Evolutionary conservation across 2,113 vertebrate genomes (phyloP), one percentile per base, ranked within the genome.

Genomic region (Physeter macrocephalus): DNA sequence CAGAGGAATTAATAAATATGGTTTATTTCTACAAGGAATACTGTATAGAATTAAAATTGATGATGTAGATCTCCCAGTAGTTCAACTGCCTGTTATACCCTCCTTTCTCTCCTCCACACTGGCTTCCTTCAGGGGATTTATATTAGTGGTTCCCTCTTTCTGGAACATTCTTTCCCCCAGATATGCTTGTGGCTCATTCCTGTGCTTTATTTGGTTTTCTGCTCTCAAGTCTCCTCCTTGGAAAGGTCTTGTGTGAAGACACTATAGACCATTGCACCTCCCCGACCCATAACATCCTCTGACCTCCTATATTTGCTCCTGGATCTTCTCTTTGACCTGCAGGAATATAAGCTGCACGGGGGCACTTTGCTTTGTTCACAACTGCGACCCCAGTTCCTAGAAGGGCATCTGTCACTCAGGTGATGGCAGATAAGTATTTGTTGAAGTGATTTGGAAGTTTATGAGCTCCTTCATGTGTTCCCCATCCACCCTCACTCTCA

Each of bases 131-230:
- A 7, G 31, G 29, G n/a, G 29, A 90, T 41, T 82, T 57, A 31
- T 15, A 34, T 1, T 57, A 49, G 6, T 21, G 25, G 1, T 46
- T 80, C 5, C 20, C 21, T 64, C 9, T 88, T 49, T 92, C 59
- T 64, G 59, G 59, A 85, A 52, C 27, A 10, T 46, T 75, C 54
- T 57, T 57, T 57, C 23, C 25, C 31, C 15, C 14, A 41, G 54
- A 66, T 25, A 23, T 52, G 10, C 29, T 57, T 77, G 12, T 23
- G 49, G 8, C 27, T 93, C 15, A 39, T 69, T 84, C 29, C n/a
- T n/a, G 54, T 62, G 71, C 36, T 91, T 93, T 74, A 25, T 43
- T 94, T 78, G 81, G 2, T 66, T 96, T 96, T 92, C 59, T 93
- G 61, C 10, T 72, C 39, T 95, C 36, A 59, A 2, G 43, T 49